Percentiles rank a stretch among this genome's conserved stretches.
Conservation (phyloP, 2,113 vertebrate species). For the Leptobrachium leishanense region DNA sequence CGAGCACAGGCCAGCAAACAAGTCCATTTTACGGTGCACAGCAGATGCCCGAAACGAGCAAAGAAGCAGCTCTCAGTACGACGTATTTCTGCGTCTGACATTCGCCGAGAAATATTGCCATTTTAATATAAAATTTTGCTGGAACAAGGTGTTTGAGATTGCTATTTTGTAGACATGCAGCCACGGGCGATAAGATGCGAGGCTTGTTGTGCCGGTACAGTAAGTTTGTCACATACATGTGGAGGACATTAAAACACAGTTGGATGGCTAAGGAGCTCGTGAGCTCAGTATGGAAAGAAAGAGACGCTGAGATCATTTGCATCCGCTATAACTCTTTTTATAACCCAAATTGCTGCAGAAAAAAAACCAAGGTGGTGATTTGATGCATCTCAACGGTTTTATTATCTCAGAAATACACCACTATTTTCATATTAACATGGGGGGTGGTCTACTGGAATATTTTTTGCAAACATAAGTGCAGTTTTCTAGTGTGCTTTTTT, state of each 20-base stretch:
- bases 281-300: slow-evolving; percentile 36
- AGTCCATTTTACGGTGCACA: not conserved
- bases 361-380: slow-evolving; percentile 53
- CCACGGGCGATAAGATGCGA: slow-evolving; percentile 18
- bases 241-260: slow-evolving; percentile 39
- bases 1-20: not conserved
- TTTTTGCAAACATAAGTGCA: too few species aligned
- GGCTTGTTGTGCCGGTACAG: not conserved
- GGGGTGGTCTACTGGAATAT: slow-evolving; percentile 37
- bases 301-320: slow-evolving; percentile 42
- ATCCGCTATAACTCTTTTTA: slow-evolving; percentile 47
- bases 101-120: slow-evolving; percentile 9
- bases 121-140: slow-evolving; percentile 34
- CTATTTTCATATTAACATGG: slow-evolving; percentile 60
- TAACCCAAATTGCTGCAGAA: slow-evolving; percentile 56
- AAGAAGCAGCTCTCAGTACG: not conserved
- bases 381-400: slow-evolving; percentile 62
- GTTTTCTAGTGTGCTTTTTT: too few species aligned
- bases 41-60: not conserved
- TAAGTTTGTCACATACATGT: slow-evolving; percentile 20
- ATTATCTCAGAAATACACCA: slow-evolving; percentile 62
- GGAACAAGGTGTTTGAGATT: slow-evolving; percentile 28
- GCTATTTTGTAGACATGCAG: not conserved
- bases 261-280: slow-evolving; percentile 27
- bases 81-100: slow-evolving; percentile 7